Conservation (phyloP, 1,140 invertebrate genomes). For the Oedothorax gibbosus region DNA sequence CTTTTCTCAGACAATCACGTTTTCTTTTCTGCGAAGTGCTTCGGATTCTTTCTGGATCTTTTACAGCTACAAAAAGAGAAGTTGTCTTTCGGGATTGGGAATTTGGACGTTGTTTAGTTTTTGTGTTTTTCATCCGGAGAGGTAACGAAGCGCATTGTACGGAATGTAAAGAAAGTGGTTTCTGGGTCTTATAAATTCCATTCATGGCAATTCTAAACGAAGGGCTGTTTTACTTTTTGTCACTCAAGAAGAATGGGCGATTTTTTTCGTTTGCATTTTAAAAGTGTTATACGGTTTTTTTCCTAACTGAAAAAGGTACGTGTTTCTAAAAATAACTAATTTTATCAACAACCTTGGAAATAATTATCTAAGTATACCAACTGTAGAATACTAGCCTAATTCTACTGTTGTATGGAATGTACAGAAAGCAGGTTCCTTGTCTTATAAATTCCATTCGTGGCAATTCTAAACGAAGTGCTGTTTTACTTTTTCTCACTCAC, state of each 20-base stretch:
- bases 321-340: no score
- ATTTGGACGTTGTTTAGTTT: not conserved
- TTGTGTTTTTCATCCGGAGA: not conserved
- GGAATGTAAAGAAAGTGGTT: conserved; percentile 12
- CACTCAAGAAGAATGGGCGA: no score
- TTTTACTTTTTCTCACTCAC: not conserved
- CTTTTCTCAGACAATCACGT: conserved; percentile 27
- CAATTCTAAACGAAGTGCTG: conserved; percentile 20
- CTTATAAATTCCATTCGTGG: conserved; percentile 17
- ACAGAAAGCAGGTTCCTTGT: conserved; percentile 17
- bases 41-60: not conserved
- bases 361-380: no score
- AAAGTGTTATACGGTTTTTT: no score
- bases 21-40: conserved; percentile 16
- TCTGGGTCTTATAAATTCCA: conserved; percentile 25
- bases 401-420: not conserved
- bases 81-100: not conserved
- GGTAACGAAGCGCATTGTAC: not conserved
- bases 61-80: conserved; percentile 3
- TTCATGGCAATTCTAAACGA: conserved; percentile 25
- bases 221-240: not conserved
- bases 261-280: not conserved
- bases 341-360: no score
- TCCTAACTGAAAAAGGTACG: no score
- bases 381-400: no score